Evolutionary conservation across 23 tunicate genomes (phyloP).

Genomic region (Trididemnum nubilum): DNA sequence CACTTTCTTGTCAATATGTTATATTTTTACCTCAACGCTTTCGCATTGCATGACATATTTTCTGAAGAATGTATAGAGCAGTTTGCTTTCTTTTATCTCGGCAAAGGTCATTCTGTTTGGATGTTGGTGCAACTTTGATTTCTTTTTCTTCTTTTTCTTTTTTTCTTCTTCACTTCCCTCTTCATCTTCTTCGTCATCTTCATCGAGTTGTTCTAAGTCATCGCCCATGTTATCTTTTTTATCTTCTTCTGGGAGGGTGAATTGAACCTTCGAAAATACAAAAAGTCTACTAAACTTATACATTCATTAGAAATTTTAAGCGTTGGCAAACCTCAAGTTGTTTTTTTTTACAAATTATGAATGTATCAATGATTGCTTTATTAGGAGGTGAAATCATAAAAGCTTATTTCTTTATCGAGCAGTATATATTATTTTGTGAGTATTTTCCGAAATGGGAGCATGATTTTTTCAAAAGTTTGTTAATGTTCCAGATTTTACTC

Average conservation of each 20-base stretch:
- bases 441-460: no score
- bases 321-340: no score
- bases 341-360: background rate
- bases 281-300: no score
- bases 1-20: no score
- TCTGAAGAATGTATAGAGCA: slow-evolving; percentile 56
- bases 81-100: slow-evolving; percentile 73
- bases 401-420: no score
- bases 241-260: slow-evolving; percentile 56
- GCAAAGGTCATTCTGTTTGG: slow-evolving; percentile 66
- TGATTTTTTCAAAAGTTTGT: no score
- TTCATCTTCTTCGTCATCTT: slow-evolving; percentile 53
- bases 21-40: slow-evolving; percentile 69
- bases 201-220: slow-evolving; percentile 20
- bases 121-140: slow-evolving; percentile 59
- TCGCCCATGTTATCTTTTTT: slow-evolving; percentile 27
- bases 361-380: no score
- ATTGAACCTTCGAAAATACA: slow-evolving; percentile 62
- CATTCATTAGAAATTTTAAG: no score
- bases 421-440: no score
- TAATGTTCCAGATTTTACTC: no score
- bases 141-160: slow-evolving; percentile 63
- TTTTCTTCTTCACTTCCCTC: slow-evolving; percentile 35
- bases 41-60: slow-evolving; percentile 86
- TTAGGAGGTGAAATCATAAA: no score